Evolutionary conservation across 2,888 invertebrate species (phyloP).

Genomic region (Sphaerophoria taeniata): DNA sequence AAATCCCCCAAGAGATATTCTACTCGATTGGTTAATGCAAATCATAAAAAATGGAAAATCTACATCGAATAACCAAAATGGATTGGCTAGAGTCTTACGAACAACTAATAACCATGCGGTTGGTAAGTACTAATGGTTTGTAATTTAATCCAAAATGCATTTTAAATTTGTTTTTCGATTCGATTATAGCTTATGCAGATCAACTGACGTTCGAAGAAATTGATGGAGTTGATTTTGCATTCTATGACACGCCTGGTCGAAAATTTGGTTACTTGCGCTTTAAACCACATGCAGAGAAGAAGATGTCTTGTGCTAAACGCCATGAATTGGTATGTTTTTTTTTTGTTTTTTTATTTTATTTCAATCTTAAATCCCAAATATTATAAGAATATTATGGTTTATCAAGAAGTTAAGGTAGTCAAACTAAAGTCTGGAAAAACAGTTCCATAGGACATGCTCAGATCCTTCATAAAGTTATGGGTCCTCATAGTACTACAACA

Average conservation of each 20-base stretch:
- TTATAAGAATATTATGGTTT: too few relatives aligned
- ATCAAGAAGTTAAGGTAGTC: too few relatives aligned
- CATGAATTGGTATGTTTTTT: conserved; percentile 47
- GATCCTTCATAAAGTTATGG: too few relatives aligned
- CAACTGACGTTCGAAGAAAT: conserved; percentile 52
- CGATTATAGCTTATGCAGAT: conserved; percentile 33
- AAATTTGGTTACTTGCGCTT: conserved; percentile 66
- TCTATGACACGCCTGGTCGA: conserved; percentile 29
- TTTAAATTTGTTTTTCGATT: background rate
- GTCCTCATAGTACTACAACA: too few relatives aligned
- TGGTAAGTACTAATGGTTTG: conserved; percentile 24
- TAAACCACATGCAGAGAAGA: conserved; percentile 50
- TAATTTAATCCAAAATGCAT: background rate
- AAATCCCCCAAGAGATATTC: conserved; percentile 40
- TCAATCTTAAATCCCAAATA: too few relatives aligned
- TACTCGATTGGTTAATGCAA: conserved; percentile 57
- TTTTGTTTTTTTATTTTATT: too few relatives aligned
- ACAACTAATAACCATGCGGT: conserved; percentile 39
- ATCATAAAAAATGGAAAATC: conserved; percentile 32
- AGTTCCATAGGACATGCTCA: too few relatives aligned
- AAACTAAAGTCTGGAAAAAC: too few relatives aligned
- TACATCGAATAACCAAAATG: background rate
- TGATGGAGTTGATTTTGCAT: conserved; percentile 61
- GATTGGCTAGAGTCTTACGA: conserved; percentile 47
- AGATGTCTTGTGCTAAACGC: conserved; percentile 38